Percentiles rank a stretch among this genome's conserved stretches.
Conservation (phyloP, 1,140 invertebrate genomes). For the Subanguina moxae region DNA sequence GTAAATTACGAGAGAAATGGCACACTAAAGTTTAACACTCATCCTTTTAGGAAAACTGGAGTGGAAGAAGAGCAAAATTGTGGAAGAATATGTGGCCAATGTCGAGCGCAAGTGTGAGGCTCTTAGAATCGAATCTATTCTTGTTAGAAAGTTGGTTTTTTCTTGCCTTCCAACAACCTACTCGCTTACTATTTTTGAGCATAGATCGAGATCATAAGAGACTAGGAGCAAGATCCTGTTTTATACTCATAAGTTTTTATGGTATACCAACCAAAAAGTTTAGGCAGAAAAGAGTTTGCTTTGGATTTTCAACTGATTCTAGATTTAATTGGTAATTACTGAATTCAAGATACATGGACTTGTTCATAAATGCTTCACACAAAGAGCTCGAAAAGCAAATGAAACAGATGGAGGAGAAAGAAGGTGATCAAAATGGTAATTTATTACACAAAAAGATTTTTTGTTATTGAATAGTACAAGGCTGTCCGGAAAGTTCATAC, state of each 20-base stretch:
- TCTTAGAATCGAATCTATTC: conserved; percentile 8
- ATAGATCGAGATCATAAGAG: too few relatives aligned
- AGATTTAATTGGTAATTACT: too few relatives aligned
- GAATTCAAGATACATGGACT: conserved; percentile 18
- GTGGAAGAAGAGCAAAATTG: conserved; percentile 21
- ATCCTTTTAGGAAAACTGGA: conserved; percentile 16
- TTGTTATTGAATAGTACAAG: too few relatives aligned
- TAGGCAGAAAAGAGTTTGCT: too few relatives aligned
- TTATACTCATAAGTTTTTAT: not conserved
- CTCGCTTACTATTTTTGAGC: too few relatives aligned
- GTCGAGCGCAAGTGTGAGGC: conserved; percentile 14
- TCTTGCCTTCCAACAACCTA: too few relatives aligned
- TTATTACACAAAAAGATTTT: too few relatives aligned
- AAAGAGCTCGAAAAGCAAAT: conserved; percentile 16
- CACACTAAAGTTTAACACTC: not conserved
- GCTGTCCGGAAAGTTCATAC: too few relatives aligned
- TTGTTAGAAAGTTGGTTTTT: conserved; percentile 7
- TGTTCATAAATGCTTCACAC: conserved; percentile 13
- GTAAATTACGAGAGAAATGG: not conserved
- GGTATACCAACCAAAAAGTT: too few relatives aligned
- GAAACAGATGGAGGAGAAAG: conserved; percentile 14
- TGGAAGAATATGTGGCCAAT: conserved; percentile 10
- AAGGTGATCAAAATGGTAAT: not conserved
- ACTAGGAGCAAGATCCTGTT: not conserved
- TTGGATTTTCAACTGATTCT: too few relatives aligned